Evolutionary conservation across 2,888 invertebrate genomes (phyloP), one percentile per base, ranked within the genome.

Genomic region (Tuberolachnus salignus): DNA sequence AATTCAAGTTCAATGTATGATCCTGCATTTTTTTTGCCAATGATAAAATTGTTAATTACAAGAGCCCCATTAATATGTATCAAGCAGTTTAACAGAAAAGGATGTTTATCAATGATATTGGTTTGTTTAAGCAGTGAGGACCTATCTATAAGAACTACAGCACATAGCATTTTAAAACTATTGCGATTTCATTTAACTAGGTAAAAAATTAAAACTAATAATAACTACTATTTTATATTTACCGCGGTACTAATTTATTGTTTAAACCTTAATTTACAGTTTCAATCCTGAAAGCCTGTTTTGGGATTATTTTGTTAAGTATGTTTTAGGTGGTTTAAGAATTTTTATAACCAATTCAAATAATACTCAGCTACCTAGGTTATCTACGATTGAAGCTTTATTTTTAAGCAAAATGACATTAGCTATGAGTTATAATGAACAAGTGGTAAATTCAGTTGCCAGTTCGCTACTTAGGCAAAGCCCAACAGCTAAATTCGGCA

Each of bases 21-120:
- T 86, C 92, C 95, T 1, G 88, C 91, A 42, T 96, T 95, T 85
- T 87, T 94, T 82, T 87, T 95, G 74, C 93, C 94, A 0, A 85
- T 95, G 13, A 89, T 96, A 84, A 90, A 91, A 84, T 86, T 94
- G 63, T 87, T 95, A 81, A 90, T 91, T 0, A 91, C 93, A 6
- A 93, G 93, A 82, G 90, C 91, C 59, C 88, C 90, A 70, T 90
- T 94, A 1, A 90, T n/a, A n/a, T n/a, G 91, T 21, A 91, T 92
- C 80, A 90, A 91, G 83, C 89, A 89, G 85, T 88, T 94, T 81
- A 88, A 91, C 19, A 88, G 91, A 81, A 89, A 88, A 81, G 93
- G 93, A 1, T 88, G 91, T 61, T 86, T 95, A 73, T 90, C 92
- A 2, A 85, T 94, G 42, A 89, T 90, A 0, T 88, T 95, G 71